Percentiles rank a stretch among this genome's conserved stretches.
phyloP scores from a whole-genome alignment of 1,140 invertebrate species.

The Lasaia peninsularis region DNA sequence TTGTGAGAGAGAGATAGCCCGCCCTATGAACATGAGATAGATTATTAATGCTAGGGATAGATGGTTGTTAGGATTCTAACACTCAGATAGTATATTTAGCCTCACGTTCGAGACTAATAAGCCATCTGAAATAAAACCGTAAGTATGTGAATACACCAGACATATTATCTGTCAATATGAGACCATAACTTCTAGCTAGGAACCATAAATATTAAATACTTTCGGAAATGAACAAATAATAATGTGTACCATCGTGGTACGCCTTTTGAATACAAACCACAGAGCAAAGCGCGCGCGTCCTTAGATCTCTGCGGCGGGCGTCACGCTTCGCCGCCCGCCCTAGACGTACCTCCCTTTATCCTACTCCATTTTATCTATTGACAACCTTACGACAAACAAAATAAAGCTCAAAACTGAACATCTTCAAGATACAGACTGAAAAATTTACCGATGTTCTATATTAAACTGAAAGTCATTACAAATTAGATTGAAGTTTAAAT shows the following conservation, averaged over 20 bases:
- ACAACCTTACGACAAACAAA: slow-evolving; percentile 10
- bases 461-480: neutral
- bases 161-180: neutral
- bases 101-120: too few relatives aligned
- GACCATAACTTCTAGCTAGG: neutral
- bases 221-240: slow-evolving; percentile 12
- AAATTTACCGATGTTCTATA: neutral
- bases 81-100: too few relatives aligned
- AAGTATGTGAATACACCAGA: too few relatives aligned
- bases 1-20: too few relatives aligned
- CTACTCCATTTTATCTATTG: neutral
- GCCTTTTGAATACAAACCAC: slow-evolving; percentile 47
- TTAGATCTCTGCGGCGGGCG: slow-evolving; percentile 63
- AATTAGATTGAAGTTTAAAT: neutral
- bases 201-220: slow-evolving; percentile 7
- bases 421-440: neutral
- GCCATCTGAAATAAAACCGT: too few relatives aligned
- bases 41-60: too few relatives aligned
- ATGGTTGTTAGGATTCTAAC: too few relatives aligned
- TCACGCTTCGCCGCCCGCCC: slow-evolving; percentile 46
- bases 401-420: neutral
- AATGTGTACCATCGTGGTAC: slow-evolving; percentile 20
- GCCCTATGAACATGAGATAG: too few relatives aligned
- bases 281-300: slow-evolving; percentile 5
- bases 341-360: slow-evolving; percentile 40